Conservation (phyloP, 2,888 invertebrate species). For the Oscheius sp. region DNA sequence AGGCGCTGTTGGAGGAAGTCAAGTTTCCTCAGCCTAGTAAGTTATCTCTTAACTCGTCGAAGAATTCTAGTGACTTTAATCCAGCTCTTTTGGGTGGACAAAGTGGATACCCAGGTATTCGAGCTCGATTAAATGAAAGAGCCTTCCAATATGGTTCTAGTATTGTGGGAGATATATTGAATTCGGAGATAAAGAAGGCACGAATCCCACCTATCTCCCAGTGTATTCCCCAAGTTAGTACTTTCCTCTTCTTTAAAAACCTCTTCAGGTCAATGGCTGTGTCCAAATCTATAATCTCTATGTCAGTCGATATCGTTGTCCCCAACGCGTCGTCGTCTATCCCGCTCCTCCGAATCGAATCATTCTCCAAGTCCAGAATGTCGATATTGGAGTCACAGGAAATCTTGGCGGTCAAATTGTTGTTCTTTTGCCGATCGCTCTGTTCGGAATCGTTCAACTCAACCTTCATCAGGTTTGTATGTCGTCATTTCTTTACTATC, state of each 20-base stretch:
- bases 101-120: slow-evolving; percentile 63
- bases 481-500: not conserved
- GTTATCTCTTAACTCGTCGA: not conserved
- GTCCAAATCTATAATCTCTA: slow-evolving; percentile 67
- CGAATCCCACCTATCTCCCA: slow-evolving; percentile 65
- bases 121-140: slow-evolving; percentile 62
- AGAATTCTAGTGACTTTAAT: slow-evolving; percentile 48
- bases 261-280: slow-evolving; percentile 59
- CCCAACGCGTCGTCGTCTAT: slow-evolving; percentile 63
- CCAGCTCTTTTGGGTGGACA: slow-evolving; percentile 53
- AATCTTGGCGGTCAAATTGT: slow-evolving; percentile 67
- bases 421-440: slow-evolving; percentile 62
- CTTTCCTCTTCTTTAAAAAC: not conserved
- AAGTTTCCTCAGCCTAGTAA: slow-evolving; percentile 7
- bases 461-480: slow-evolving; percentile 61
- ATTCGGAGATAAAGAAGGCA: slow-evolving; percentile 60
- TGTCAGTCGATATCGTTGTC: slow-evolving; percentile 65
- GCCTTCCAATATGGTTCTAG: slow-evolving; percentile 64
- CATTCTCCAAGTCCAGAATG: slow-evolving; percentile 63
- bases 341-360: slow-evolving; percentile 65
- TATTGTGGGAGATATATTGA: slow-evolving; percentile 57
- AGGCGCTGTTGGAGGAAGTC: slow-evolving; percentile 9
- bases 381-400: slow-evolving; percentile 67
- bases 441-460: slow-evolving; percentile 65
- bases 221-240: slow-evolving; percentile 58